Conservation (phyloP, 2,113 vertebrate genomes). For the zebrafish (Danio rerio) region GRCz12tu NC_133176.1:20783501-20784000, state of each 20-base stretch:
- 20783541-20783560: neutral
- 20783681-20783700: constrained; percentile 5
- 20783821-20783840: neutral
- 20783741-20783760: neutral
- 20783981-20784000: too few species aligned
- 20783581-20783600: too few species aligned
- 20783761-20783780: constrained; percentile 13
- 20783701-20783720: constrained; percentile 9
- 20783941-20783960: too few species aligned
- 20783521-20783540: neutral
- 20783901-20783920: too few species aligned
- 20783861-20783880: neutral
- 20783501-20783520: constrained; percentile 9
- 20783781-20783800: neutral
- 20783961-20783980: too few species aligned
- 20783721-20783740: neutral
- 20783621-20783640: neutral
- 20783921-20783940: too few species aligned
- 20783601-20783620: too few species aligned
- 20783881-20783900: neutral
- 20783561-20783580: neutral
- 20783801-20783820: neutral
- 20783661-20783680: constrained; percentile 9
- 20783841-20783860: neutral
- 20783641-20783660: neutral